phyloP scores from a whole-genome alignment of 2,797 vertebrate genomes.

The Gadopsis bispinosus region DNA sequence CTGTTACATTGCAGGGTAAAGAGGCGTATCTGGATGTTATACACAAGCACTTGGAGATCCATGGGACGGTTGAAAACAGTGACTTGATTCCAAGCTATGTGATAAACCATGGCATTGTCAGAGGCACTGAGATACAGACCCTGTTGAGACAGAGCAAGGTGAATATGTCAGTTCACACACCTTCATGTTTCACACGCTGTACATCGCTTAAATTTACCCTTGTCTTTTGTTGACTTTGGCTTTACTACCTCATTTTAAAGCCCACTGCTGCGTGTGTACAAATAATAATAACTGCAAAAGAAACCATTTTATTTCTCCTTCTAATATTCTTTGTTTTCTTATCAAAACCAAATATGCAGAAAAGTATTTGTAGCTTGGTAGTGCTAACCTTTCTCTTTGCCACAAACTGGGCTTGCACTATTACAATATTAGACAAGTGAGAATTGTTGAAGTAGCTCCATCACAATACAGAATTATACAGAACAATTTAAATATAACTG shows the following conservation, averaged over 20 bases:
- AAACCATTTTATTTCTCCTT: not conserved
- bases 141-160: conserved; percentile 91
- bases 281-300: not conserved
- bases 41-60: conserved; percentile 89
- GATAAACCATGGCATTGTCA: conserved; percentile 89
- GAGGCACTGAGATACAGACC: conserved; percentile 85
- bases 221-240: conserved; percentile 4
- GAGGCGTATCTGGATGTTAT: conserved; percentile 87
- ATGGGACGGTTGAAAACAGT: conserved; percentile 85
- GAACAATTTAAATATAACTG: no score
- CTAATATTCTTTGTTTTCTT: not conserved
- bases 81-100: conserved; percentile 87
- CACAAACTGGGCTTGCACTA: not conserved
- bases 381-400: not conserved
- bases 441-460: not conserved
- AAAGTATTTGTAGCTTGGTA: no score
- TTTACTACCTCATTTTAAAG: not conserved
- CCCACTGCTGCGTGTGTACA: not conserved
- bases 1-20: conserved; percentile 81
- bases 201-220: not conserved
- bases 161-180: conserved; percentile 25
- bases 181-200: not conserved
- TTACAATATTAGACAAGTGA: not conserved
- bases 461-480: not conserved
- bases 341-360: not conserved